phyloP scores from a whole-genome alignment of 2,888 invertebrate genomes.

The Chrysolina haemoptera region DNA sequence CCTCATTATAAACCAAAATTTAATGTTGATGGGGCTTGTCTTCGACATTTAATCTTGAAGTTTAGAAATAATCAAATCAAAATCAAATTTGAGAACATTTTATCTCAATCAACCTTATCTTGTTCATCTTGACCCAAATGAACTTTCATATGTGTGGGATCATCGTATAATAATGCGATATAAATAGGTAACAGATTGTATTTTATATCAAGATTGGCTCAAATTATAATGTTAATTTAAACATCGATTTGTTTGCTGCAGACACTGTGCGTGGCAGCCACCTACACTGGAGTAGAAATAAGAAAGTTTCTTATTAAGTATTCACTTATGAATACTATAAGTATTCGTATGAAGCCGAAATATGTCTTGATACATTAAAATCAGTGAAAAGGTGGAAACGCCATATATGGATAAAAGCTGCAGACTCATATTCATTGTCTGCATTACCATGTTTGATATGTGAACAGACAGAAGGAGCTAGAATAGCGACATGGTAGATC shows the following conservation, averaged over 20 bases:
- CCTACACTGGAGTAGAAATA: background rate
- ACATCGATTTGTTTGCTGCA: background rate
- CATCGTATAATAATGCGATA: background rate
- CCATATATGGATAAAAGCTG: too few relatives aligned
- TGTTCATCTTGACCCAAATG: background rate
- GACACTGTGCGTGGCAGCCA: background rate
- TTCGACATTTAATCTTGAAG: too few relatives aligned
- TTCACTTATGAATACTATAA: background rate
- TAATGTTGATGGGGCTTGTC: too few relatives aligned
- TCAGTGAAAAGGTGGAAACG: too few relatives aligned
- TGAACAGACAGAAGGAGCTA: too few relatives aligned
- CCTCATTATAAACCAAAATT: too few relatives aligned
- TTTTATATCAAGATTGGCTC: background rate
- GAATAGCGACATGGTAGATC: too few relatives aligned
- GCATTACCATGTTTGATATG: too few relatives aligned
- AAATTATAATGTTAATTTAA: background rate
- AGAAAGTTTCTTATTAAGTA: too few relatives aligned
- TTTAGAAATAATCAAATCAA: too few relatives aligned
- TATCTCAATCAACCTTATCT: background rate
- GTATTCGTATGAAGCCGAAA: background rate
- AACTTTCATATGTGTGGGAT: constrained; percentile 14
- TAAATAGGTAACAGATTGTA: background rate
- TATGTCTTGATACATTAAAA: too few relatives aligned
- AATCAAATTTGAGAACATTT: background rate
- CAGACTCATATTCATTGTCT: too few relatives aligned